phyloP scores from a whole-genome alignment of 2,888 invertebrate species.

The Epistrophella euchroma region DNA sequence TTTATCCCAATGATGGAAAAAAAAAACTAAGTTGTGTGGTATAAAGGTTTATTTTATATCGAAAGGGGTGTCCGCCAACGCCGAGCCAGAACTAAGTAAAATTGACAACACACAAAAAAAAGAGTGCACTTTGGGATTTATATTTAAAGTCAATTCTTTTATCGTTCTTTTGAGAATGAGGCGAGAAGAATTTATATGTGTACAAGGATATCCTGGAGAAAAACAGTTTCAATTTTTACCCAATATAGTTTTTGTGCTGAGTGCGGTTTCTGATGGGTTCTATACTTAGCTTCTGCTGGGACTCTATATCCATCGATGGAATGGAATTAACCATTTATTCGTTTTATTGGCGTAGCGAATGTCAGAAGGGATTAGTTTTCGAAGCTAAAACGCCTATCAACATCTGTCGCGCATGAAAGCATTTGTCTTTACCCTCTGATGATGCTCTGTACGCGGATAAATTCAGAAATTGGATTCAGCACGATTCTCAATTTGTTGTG shows the following conservation, averaged over 20 bases:
- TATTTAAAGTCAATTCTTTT: conserved; percentile 70
- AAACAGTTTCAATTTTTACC: conserved; percentile 51
- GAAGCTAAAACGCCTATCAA: conserved; percentile 74
- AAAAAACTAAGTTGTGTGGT: conserved; percentile 3
- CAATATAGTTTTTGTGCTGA: conserved; percentile 13
- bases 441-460: conserved; percentile 24
- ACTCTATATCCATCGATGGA: conserved; percentile 38
- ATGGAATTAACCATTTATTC: conserved; percentile 75
- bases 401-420: conserved; percentile 73
- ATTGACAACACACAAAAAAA: conserved; percentile 21
- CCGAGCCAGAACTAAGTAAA: conserved; percentile 12
- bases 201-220: conserved; percentile 3
- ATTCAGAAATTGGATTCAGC: conserved; percentile 54
- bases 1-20: conserved; percentile 13
- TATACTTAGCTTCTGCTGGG: background rate
- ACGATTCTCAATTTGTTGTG: conserved; percentile 58
- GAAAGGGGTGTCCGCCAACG: conserved; percentile 69
- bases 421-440: conserved; percentile 8
- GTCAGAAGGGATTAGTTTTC: conserved; percentile 75
- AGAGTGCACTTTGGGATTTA: conserved; percentile 58
- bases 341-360: conserved; percentile 76
- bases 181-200: conserved; percentile 59
- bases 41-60: conserved; percentile 12
- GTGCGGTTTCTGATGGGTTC: conserved; percentile 57
- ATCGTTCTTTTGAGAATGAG: conserved; percentile 39